Evolutionary conservation across 2,888 invertebrate species (phyloP), one percentile per base, ranked within the genome.

Genomic region (Phortica magna): DNA sequence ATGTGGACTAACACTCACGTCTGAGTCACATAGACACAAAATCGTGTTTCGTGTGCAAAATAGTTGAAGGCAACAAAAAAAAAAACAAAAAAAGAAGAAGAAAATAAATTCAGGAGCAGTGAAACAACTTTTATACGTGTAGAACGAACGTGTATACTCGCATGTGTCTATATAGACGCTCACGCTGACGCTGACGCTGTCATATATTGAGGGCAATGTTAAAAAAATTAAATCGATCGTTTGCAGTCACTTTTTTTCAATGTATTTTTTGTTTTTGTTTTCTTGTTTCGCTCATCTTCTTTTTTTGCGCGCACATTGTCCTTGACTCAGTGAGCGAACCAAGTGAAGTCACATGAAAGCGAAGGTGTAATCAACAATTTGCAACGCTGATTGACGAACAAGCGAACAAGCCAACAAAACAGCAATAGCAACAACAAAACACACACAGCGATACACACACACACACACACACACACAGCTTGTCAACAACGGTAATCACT

Each of bases 331-430:
- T 81, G 85, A 61, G 61, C 61, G 61, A 61, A 19, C 17, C 9
- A 61, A 61, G 55, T 9, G 12, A 61, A 61, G 61, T 61, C 22
- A 12, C 61, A 70, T 43, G 41, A 48, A 64, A 64, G n/a, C 64
- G 53, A 48, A 83, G 86, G 86, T 85, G 86, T 85, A 86, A 87
- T 86, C 87, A 87, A 87, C 83, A 86, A 86, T 87, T 87, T 83
- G 86, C 86, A 79, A 85, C 84, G 84, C 83, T 85, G 85, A 85
- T 87, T 85, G 87, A 85, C 87, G 85, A 83, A 84, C 82, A 55
- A 81, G 80, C 81, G 78, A 74, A 48, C 55, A 31, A 55, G 12
- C 17, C 53, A 39, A n/a, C 57, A 72, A 14, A 59, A 39, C 22
- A 39, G n/a, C 39, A 55, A 14, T 19, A n/a, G 19, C 22, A 61